These are phyloP conservation scores for Drosophila virilis DNA, from an alignment of 1,140 invertebrate genomes.

Conservation along the genomic window DNA sequence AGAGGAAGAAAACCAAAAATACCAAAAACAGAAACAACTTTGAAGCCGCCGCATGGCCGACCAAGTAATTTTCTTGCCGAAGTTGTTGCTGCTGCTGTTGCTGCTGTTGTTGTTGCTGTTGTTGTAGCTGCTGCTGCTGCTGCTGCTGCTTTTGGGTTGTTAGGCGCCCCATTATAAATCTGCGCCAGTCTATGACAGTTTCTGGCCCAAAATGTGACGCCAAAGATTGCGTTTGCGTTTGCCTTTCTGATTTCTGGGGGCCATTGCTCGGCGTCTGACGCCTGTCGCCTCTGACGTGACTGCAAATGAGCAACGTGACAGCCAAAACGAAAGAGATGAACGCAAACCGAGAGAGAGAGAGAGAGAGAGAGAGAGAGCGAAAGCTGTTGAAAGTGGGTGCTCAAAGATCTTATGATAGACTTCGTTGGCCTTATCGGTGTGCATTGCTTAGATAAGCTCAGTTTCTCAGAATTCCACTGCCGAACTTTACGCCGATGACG, in stretches of 20 bases:
- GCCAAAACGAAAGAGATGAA: constrained; percentile 15
- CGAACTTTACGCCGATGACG: constrained; percentile 76
- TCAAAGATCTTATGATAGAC: constrained; percentile 45
- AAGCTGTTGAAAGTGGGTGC: constrained; percentile 46
- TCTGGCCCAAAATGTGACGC: constrained; percentile 53
- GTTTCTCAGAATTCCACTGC: constrained; percentile 44
- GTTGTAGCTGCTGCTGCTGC: constrained; percentile 10
- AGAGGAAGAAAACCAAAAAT: constrained; percentile 30
- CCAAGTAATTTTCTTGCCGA: constrained; percentile 68
- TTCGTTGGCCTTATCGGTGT: constrained; percentile 44
- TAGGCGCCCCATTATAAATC: constrained; percentile 79
- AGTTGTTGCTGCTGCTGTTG: background rate
- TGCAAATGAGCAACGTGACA: constrained; percentile 67
- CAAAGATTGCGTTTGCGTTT: constrained; percentile 47
- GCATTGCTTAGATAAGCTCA: constrained; percentile 56
- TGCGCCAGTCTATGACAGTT: constrained; percentile 78
- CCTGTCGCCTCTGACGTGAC: constrained; percentile 67
- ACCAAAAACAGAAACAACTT: constrained; percentile 66
- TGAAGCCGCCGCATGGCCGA: constrained; percentile 69
- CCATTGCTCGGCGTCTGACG: constrained; percentile 68
- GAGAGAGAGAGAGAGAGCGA: constrained; percentile 6
- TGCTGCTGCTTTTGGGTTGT: constrained; percentile 51
- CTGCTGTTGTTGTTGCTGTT: constrained; percentile 20
- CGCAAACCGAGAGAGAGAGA: constrained; percentile 1
- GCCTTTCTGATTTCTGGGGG: constrained; percentile 56